phyloP scores from a whole-genome alignment of 2,888 invertebrate species.

The Mesorhabditis spiculigera region DNA sequence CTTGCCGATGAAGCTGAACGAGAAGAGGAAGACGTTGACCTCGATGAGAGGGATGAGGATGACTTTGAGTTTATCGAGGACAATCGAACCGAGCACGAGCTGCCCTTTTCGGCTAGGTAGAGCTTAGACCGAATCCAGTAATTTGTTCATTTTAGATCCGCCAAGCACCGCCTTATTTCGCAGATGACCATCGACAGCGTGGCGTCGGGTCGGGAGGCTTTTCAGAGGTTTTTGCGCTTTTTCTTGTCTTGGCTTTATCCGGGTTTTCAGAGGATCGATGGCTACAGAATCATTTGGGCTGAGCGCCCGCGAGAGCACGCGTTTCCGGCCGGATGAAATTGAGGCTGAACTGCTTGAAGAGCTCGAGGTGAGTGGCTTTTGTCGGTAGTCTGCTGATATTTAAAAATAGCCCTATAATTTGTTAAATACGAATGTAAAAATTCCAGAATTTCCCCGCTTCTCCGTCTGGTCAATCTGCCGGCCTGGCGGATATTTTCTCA shows the following conservation, averaged over 20 bases:
- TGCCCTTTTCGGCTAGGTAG: too few relatives aligned
- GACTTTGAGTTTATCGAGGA: too few relatives aligned
- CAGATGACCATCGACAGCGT: constrained; percentile 1
- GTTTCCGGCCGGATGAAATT: background rate
- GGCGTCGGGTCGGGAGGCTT: constrained; percentile 2
- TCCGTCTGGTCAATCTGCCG: background rate
- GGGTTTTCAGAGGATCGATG: background rate
- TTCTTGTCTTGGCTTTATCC: background rate
- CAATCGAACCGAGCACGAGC: too few relatives aligned
- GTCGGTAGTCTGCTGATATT: too few relatives aligned
- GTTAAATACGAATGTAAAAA: too few relatives aligned
- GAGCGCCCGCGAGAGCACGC: background rate
- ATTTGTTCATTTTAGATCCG: too few relatives aligned
- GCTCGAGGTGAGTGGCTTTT: too few relatives aligned
- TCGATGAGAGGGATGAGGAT: background rate
- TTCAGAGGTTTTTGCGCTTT: background rate
- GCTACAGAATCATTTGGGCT: background rate
- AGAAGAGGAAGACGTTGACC: background rate
- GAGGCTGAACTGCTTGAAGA: background rate
- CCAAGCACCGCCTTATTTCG: too few relatives aligned
- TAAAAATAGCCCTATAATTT: too few relatives aligned
- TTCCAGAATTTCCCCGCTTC: too few relatives aligned
- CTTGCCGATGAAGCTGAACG: background rate
- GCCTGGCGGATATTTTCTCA: background rate
- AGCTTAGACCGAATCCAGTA: too few relatives aligned